Base-by-base conservation (phyloP, 2,888 invertebrate genomes). In the Drosophila paranaensis region DNA sequence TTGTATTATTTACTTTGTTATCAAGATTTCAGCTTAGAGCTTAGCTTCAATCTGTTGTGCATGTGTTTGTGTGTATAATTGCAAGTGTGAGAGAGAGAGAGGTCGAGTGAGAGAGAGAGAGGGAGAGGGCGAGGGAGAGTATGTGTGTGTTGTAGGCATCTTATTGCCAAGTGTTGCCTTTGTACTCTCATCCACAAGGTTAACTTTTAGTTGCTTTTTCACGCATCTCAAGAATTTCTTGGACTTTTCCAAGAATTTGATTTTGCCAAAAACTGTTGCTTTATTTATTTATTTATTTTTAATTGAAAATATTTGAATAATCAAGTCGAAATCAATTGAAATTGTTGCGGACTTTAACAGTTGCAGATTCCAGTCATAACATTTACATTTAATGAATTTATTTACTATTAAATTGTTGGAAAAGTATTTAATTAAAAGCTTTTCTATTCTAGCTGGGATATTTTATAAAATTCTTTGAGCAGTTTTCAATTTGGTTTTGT, bases 1-100 rank as follows among this genome's bases (percentile, higher is more conserved):
- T 85, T 79, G 82, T 89, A 88, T 88, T 89, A 84, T 84, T 84
- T 84, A 89, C 84, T 82, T 84, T 84, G 90, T 82, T 84, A 88
- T 84, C 88, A 78, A 82, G 85, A 85, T 85, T 69, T 66, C 48
- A 66, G 69, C 66, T 66, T 48, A 30, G 68, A 81, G 83, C 81
- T 80, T 42, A 74, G 81, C 62, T 65, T 50, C 70, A 58, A 65
- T 79, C 54, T 78, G 57, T 37, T 60, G 48, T 60, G 68, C 70
- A 69, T 55, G 67, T 51, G 37, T 43, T 57, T 50, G 54, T 66
- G 66, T 30, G 33, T 14, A 46, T 43, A 56, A 43, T 42, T 42
- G 42, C 42, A 43, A 33, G 30, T 30, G 45, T 25, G 40, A 35
- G 30, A 10, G 40, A 4, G 30, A 2, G 35, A 16, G 25, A 6